Evolutionary conservation across 1,140 invertebrate genomes (phyloP).

Genomic region (Nasonia giraulti): DNA sequence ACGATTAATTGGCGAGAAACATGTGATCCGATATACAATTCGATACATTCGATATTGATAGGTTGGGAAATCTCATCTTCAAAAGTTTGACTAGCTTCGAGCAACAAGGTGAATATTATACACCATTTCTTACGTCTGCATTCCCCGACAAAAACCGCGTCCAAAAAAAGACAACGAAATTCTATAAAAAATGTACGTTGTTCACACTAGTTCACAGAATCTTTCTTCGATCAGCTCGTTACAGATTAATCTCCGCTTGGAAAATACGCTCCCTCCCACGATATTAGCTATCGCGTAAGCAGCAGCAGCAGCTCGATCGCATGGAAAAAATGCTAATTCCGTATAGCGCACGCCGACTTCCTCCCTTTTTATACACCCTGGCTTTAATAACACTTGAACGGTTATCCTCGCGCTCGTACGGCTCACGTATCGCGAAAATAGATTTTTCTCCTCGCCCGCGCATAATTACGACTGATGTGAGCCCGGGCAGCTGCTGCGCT

Average conservation of each 20-base stretch:
- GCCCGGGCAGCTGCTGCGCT: neutral
- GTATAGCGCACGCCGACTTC: neutral
- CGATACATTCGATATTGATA: too few relatives aligned
- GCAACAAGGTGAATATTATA: too few relatives aligned
- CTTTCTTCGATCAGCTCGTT: neutral
- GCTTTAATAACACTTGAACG: constrained; percentile 39
- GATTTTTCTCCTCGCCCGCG: constrained; percentile 30
- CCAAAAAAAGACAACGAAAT: neutral
- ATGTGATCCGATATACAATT: too few relatives aligned
- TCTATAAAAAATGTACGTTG: neutral
- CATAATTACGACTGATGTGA: constrained; percentile 12
- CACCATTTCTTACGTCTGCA: too few relatives aligned
- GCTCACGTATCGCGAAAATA: constrained; percentile 32
- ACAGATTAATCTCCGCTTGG: constrained; percentile 26
- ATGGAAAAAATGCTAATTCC: constrained; percentile 49
- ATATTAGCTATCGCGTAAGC: neutral
- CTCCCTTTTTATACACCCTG: constrained; percentile 24
- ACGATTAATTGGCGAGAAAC: too few relatives aligned
- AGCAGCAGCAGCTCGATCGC: constrained; percentile 15
- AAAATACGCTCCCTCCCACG: constrained; percentile 4
- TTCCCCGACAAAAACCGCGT: neutral
- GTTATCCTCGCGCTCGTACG: neutral
- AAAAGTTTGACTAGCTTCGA: too few relatives aligned
- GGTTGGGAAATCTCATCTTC: too few relatives aligned
- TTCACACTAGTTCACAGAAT: neutral